A percentile compares a stretch with the other conserved stretches of the same genome.
Conservation (phyloP, 2,888 invertebrate species). For the Melieria omissa region DNA sequence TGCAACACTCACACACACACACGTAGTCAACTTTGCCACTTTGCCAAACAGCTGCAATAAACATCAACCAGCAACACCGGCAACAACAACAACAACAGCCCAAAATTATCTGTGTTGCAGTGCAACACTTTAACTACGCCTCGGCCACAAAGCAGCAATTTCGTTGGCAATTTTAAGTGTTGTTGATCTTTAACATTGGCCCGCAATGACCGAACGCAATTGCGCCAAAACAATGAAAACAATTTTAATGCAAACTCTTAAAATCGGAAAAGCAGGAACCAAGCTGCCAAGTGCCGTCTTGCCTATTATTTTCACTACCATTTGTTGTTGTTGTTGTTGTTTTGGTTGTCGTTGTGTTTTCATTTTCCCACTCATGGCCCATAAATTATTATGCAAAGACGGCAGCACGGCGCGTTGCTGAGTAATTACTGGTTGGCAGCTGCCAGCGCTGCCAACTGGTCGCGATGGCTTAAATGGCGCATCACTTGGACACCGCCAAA, state of each 20-base stretch:
- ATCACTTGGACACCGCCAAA: slow-evolving; percentile 10
- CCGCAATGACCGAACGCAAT: not conserved
- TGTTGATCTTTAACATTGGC: slow-evolving; percentile 15
- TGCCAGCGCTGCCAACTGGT: not conserved
- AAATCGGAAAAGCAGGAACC: not conserved
- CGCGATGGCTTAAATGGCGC: not conserved
- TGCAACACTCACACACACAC: slow-evolving; percentile 1
- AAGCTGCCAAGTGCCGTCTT: not conserved
- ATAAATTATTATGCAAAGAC: slow-evolving; percentile 24
- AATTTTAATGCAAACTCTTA: not conserved
- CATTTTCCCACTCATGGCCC: not conserved
- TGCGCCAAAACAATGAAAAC: too few relatives aligned
- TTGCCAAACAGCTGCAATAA: not conserved
- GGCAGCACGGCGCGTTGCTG: slow-evolving; percentile 10
- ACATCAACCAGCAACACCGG: not conserved
- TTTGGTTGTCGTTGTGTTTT: not conserved
- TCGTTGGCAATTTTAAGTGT: slow-evolving; percentile 18
- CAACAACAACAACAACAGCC: not conserved
- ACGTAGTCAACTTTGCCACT: not conserved
- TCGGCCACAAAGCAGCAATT: not conserved
- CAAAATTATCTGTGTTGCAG: slow-evolving; percentile 2
- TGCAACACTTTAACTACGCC: slow-evolving; percentile 12
- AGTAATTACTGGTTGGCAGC: slow-evolving; percentile 1
- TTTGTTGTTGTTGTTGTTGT: not conserved
- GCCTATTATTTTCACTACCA: slow-evolving; percentile 1